phyloP scores from a whole-genome alignment of 2,113 vertebrate genomes.

The Chaenogobius annularis region DNA sequence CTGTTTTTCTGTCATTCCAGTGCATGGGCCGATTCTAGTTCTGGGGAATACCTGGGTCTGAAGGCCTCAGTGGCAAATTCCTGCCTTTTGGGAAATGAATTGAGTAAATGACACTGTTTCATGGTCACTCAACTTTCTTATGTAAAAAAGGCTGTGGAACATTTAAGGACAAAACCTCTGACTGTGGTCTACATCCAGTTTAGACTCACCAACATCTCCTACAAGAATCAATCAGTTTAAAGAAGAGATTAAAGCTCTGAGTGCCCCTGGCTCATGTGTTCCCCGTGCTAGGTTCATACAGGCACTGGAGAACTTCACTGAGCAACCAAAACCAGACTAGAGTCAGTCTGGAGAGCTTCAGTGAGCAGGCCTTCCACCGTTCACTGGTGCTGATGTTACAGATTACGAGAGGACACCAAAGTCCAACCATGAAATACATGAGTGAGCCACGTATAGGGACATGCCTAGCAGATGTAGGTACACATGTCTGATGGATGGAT shows the following conservation, averaged over 20 bases:
- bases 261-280: conserved; percentile 11
- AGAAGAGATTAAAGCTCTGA: neutral
- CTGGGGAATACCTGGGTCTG: neutral
- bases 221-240: neutral
- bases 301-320: conserved; percentile 7
- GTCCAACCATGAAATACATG: neutral
- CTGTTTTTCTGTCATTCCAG: neutral
- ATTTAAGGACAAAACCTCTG: neutral
- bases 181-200: neutral
- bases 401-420: neutral
- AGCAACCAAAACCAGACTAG: neutral
- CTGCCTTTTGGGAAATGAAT: neutral
- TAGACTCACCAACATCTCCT: neutral
- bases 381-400: neutral
- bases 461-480: neutral
- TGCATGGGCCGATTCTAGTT: conserved; percentile 2
- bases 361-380: neutral
- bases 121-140: neutral
- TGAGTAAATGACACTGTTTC: too few relatives aligned
- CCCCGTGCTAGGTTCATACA: conserved; percentile 11
- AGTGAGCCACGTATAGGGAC: neutral
- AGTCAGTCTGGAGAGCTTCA: conserved; percentile 2
- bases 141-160: neutral
- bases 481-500: neutral
- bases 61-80: neutral